Evolutionary conservation across 2,113 vertebrate genomes (phyloP).

Genomic region (Bos indicus): DNA sequence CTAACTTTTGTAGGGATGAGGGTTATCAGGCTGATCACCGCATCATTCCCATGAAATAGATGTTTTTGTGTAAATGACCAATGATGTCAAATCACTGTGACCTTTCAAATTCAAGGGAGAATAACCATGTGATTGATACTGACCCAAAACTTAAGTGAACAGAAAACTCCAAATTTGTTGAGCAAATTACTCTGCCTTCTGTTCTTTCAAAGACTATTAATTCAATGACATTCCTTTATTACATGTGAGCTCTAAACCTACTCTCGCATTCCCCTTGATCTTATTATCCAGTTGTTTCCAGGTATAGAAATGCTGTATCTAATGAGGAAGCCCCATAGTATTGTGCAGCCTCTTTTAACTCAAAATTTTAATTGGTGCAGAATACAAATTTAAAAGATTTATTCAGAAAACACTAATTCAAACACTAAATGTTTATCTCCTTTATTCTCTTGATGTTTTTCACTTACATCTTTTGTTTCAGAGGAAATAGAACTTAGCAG

Average conservation of each 20-base stretch:
- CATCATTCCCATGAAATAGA: neutral
- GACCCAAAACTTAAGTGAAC: neutral
- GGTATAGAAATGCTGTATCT: neutral
- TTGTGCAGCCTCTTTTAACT: neutral
- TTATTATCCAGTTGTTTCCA: neutral
- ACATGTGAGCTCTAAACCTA: neutral
- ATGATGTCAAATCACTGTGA: neutral
- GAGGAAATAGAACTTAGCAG: neutral
- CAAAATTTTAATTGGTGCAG: accelerated
- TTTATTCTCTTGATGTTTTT: neutral
- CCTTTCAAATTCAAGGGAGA: neutral
- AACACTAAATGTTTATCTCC: neutral
- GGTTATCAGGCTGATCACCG: neutral
- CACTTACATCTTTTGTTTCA: neutral
- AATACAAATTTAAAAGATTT: neutral
- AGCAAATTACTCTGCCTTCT: neutral
- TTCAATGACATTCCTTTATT: neutral
- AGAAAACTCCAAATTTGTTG: neutral
- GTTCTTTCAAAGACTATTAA: neutral
- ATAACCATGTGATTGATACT: neutral
- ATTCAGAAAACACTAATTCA: neutral
- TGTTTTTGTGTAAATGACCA: accelerated
- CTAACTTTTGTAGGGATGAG: neutral
- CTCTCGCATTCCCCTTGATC: accelerated
- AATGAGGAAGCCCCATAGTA: neutral